A percentile compares a stretch with the other conserved stretches of the same genome.
Conservation (phyloP, 2,113 vertebrate genomes). For the Aphyosemion australe region DNA sequence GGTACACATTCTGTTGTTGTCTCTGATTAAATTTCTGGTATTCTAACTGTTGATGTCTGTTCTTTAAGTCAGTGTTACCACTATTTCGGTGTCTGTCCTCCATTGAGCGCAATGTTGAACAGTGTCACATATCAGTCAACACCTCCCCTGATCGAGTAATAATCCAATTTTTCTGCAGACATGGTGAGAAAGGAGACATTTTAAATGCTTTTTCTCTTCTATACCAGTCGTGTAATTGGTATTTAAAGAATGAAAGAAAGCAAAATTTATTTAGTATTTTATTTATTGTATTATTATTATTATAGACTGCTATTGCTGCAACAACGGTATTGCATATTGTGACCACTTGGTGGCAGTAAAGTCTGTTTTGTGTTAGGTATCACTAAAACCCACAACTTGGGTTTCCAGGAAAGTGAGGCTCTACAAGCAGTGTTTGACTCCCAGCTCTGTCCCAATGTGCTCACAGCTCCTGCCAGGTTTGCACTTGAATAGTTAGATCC, state of each 20-base stretch:
- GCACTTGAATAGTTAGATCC: neutral
- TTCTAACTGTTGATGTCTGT: no score
- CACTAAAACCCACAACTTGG: slow-evolving; percentile 88
- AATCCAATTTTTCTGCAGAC: slow-evolving; percentile 88
- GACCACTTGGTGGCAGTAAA: slow-evolving; percentile 62
- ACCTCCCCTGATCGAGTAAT: slow-evolving; percentile 70
- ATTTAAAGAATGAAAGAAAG: no score
- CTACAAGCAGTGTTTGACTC: slow-evolving; percentile 89
- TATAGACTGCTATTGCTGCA: neutral
- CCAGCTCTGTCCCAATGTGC: slow-evolving; percentile 85
- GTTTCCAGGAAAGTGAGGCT: slow-evolving; percentile 87
- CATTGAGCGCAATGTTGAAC: slow-evolving; percentile 87
- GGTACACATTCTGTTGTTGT: no score
- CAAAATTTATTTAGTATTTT: no score
- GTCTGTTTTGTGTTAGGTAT: slow-evolving; percentile 79
- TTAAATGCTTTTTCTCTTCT: no score
- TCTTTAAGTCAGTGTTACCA: slow-evolving; percentile 84
- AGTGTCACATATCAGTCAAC: slow-evolving; percentile 84
- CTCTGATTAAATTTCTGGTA: neutral
- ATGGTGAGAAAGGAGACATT: slow-evolving; percentile 78
- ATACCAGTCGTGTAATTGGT: no score
- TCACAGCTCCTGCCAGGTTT: slow-evolving; percentile 90
- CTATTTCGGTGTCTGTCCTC: slow-evolving; percentile 86
- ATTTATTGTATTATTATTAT: neutral
- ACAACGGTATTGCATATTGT: slow-evolving; percentile 8